These are phyloP conservation scores for Anhinga rufa DNA, from an alignment of 2,113 vertebrate genomes.

Conservation along the genomic window DNA sequence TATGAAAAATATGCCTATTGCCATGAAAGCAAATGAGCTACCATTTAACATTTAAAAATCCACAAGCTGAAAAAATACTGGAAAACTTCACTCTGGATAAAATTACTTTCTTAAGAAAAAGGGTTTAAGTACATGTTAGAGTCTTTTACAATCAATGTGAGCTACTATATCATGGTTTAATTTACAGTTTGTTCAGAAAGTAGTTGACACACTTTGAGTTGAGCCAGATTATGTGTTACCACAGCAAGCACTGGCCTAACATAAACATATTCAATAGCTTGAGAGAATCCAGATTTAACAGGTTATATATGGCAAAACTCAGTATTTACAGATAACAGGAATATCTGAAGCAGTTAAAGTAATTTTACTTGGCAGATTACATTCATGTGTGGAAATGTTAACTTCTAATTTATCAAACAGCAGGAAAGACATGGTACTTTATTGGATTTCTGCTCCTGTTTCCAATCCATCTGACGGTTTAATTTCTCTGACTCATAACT, in stretches of 20 bases:
- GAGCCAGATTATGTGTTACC: background rate
- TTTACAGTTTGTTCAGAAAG: background rate
- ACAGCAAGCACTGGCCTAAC: background rate
- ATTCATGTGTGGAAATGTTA: constrained; percentile 4
- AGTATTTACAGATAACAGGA: constrained; percentile 5
- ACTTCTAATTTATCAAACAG: constrained; percentile 29
- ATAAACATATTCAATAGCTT: background rate
- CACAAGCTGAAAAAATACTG: background rate
- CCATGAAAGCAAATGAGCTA: background rate
- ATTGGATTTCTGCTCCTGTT: background rate
- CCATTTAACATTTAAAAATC: background rate
- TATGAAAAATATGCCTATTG: background rate
- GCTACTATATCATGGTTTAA: background rate
- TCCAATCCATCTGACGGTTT: background rate
- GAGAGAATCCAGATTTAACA: background rate
- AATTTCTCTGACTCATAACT: background rate
- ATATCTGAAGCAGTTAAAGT: background rate
- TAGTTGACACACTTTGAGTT: background rate
- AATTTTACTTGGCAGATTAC: constrained; percentile 21
- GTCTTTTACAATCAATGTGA: background rate
- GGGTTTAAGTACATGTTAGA: background rate
- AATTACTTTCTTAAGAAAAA: background rate
- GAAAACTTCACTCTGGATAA: background rate
- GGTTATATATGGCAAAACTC: background rate
- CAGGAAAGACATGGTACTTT: background rate